phyloP scores from a whole-genome alignment of 2,888 invertebrate species.

The Endomychus coccineus region DNA sequence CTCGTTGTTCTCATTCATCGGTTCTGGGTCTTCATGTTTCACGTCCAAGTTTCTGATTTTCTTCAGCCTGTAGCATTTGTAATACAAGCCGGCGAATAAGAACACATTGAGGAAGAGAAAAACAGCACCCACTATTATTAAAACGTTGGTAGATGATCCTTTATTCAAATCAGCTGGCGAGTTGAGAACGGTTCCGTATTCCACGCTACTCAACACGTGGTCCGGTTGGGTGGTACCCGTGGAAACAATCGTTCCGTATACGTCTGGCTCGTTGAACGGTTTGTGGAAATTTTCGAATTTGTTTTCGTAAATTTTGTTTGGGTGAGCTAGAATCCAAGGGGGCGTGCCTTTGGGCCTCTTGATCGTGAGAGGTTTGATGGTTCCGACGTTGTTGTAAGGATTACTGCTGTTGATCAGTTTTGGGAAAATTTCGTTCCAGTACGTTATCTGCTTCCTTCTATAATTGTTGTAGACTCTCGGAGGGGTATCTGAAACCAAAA shows the following conservation, averaged over 20 bases:
- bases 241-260: constrained; percentile 20
- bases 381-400: no score
- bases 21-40: constrained; percentile 46
- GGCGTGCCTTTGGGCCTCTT: constrained; percentile 25
- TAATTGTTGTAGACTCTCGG: constrained; percentile 68
- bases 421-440: constrained; percentile 78
- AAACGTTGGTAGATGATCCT: constrained; percentile 54
- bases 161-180: constrained; percentile 38
- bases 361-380: constrained; percentile 4
- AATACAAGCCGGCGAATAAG: constrained; percentile 60
- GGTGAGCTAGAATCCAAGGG: constrained; percentile 21
- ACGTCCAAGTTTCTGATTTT: constrained; percentile 45
- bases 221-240: constrained; percentile 21
- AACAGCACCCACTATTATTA: constrained; percentile 58
- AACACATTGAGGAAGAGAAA: constrained; percentile 67
- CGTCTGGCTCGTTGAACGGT: constrained; percentile 10
- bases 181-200: constrained; percentile 39
- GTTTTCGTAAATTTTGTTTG: constrained; percentile 20
- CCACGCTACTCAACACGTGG: constrained; percentile 21
- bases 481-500: constrained; percentile 58
- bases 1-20: constrained; percentile 28
- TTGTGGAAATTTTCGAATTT: constrained; percentile 26
- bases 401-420: no score
- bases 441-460: constrained; percentile 67
- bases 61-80: constrained; percentile 55